Evolutionary conservation across 2,113 vertebrate genomes (phyloP).

Genomic region (Pogona vitticeps): DNA sequence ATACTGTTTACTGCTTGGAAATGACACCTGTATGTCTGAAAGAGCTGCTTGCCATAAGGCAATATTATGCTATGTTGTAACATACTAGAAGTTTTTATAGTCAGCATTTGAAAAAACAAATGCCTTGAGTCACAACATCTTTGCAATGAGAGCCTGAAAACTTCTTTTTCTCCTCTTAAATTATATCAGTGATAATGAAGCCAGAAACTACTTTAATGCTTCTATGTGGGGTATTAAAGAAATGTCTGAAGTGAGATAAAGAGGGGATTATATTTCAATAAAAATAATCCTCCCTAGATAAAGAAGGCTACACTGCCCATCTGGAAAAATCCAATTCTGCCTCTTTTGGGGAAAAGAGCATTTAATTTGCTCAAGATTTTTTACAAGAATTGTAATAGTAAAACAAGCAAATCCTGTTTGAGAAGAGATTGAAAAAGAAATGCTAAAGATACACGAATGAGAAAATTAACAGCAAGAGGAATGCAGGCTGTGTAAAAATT

Average conservation of each 20-base stretch:
- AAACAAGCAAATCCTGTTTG: neutral
- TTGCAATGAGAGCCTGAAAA: neutral
- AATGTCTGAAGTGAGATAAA: slow-evolving; percentile 24
- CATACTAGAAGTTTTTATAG: neutral
- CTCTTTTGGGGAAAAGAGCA: neutral
- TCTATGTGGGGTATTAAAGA: neutral
- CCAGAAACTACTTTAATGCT: neutral
- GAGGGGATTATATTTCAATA: slow-evolving; percentile 29
- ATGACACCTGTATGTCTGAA: neutral
- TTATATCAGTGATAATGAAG: neutral
- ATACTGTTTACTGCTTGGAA: neutral
- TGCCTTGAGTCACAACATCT: neutral
- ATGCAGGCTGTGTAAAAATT: neutral
- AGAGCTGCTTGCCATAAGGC: too few relatives aligned
- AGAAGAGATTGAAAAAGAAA: neutral
- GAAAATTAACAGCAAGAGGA: neutral
- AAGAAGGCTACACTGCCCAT: slow-evolving; percentile 6
- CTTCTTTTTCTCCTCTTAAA: neutral
- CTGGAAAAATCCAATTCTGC: neutral
- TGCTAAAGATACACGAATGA: neutral
- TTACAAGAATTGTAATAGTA: neutral
- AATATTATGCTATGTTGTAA: neutral
- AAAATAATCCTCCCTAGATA: slow-evolving; percentile 32
- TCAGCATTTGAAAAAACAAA: neutral
- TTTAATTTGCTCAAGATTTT: slow-evolving; percentile 18